Evolutionary conservation across 2,113 vertebrate species (phyloP).

Genomic region (Platichthys stellatus): DNA sequence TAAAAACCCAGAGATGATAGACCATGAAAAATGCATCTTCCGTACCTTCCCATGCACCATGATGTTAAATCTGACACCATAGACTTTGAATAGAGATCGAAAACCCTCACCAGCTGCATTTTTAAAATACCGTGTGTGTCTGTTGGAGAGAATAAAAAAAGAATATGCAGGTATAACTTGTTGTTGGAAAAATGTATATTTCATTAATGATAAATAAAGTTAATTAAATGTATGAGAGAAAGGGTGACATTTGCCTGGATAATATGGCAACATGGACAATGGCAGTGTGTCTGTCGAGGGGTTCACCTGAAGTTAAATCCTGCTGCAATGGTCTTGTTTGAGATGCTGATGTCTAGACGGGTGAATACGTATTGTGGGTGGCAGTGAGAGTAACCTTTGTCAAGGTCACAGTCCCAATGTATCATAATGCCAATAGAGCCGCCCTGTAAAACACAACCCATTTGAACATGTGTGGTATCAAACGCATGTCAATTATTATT

Average conservation of each 20-base stretch:
- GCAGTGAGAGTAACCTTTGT: constrained; percentile 86
- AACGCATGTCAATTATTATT: not conserved
- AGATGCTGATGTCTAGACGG: constrained; percentile 84
- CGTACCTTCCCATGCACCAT: constrained; percentile 91
- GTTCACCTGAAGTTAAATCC: constrained; percentile 93
- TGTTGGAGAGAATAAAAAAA: constrained; percentile 51
- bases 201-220: not conserved
- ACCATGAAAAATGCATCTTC: not conserved
- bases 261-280: too few relatives aligned
- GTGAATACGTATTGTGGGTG: constrained; percentile 88
- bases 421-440: constrained; percentile 91
- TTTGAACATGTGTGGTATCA: not conserved
- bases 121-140: constrained; percentile 89
- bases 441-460: constrained; percentile 79
- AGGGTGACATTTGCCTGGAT: not conserved
- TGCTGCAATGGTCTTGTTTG: constrained; percentile 75
- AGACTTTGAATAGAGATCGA: constrained; percentile 88
- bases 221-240: too few relatives aligned
- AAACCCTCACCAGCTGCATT: constrained; percentile 79
- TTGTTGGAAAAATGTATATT: not conserved
- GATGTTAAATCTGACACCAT: constrained; percentile 90
- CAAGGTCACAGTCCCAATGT: constrained; percentile 93
- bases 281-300: not conserved
- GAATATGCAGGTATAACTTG: not conserved
- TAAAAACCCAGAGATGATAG: too few relatives aligned